A percentile compares a stretch with the other conserved stretches of the same genome.
phyloP scores from a whole-genome alignment of 2,888 invertebrate species.

The Sceliomorpha sp. region DNA sequence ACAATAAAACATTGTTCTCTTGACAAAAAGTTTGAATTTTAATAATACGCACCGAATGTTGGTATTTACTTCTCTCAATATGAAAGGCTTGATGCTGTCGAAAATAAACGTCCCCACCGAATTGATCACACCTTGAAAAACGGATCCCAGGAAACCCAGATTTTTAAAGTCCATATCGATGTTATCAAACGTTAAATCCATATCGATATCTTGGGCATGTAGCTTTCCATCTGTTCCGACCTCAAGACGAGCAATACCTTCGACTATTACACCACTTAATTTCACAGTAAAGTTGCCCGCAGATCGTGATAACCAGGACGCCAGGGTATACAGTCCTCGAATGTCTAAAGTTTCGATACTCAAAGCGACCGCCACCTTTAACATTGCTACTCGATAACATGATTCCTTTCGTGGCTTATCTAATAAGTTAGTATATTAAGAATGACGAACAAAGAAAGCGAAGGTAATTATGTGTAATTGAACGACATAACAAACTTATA shows the following conservation, averaged over 20 bases:
- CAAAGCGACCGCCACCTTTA: constrained; percentile 86
- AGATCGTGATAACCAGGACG: constrained; percentile 86
- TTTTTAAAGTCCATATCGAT: constrained; percentile 92
- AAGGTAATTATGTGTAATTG: too few species aligned
- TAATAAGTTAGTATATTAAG: not conserved
- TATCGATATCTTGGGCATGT: constrained; percentile 88
- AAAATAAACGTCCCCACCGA: constrained; percentile 91
- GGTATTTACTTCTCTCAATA: constrained; percentile 88
- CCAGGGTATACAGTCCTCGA: constrained; percentile 88
- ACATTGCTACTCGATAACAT: constrained; percentile 15
- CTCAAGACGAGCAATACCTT: constrained; percentile 86
- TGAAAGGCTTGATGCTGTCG: constrained; percentile 92
- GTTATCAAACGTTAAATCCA: constrained; percentile 88
- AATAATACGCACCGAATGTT: constrained; percentile 81
- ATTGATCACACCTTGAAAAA: constrained; percentile 88
- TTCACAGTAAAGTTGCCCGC: constrained; percentile 90
- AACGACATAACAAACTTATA: too few species aligned
- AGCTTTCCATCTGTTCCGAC: constrained; percentile 88
- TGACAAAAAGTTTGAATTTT: too few species aligned
- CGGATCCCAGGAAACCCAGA: constrained; percentile 87
- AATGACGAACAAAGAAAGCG: not conserved
- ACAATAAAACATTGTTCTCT: too few species aligned
- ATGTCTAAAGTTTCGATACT: constrained; percentile 87
- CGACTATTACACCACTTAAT: constrained; percentile 86
- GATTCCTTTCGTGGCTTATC: constrained; percentile 1